These are phyloP conservation scores for Ramazzottius varieornatus DNA, from an alignment of 2,888 invertebrate genomes.

Conservation along the genomic window DNA sequence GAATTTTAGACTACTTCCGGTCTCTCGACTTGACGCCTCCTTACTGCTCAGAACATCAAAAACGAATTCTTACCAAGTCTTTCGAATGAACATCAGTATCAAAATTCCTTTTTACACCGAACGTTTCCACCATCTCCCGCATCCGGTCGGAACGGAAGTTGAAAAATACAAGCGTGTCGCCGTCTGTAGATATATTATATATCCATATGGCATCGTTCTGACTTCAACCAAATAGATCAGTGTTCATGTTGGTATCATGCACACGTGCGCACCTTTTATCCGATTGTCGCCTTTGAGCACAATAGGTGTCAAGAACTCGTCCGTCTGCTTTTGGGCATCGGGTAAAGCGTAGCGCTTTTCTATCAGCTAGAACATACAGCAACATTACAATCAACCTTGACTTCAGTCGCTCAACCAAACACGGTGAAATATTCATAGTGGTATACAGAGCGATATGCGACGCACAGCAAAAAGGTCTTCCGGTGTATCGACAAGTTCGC, in stretches of 20 bases:
- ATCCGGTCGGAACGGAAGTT: slow-evolving; percentile 25
- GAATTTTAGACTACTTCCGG: not conserved
- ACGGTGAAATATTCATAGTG: too few species aligned
- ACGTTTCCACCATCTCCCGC: slow-evolving; percentile 23
- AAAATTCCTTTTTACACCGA: slow-evolving; percentile 16
- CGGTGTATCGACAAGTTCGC: slow-evolving; percentile 12
- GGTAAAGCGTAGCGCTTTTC: not conserved
- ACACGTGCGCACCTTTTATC: slow-evolving; percentile 12
- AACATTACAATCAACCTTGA: too few species aligned
- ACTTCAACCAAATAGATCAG: too few species aligned
- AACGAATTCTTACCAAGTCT: slow-evolving; percentile 10
- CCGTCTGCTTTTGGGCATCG: slow-evolving; percentile 11
- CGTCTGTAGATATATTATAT: slow-evolving; percentile 17
- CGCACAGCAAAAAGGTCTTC: not conserved
- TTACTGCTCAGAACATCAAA: not conserved
- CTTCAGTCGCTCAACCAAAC: too few species aligned
- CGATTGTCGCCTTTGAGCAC: slow-evolving; percentile 17
- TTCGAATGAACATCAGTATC: slow-evolving; percentile 14
- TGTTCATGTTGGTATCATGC: too few species aligned
- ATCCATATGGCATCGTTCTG: too few species aligned
- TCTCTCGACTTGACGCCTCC: not conserved
- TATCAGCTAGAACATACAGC: too few species aligned
- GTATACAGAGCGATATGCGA: too few species aligned
- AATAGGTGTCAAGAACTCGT: slow-evolving; percentile 26
- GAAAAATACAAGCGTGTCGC: slow-evolving; percentile 25